These are phyloP conservation scores for Drosophila colorata DNA, from an alignment of 2,888 invertebrate species.

Conservation along the genomic window DNA sequence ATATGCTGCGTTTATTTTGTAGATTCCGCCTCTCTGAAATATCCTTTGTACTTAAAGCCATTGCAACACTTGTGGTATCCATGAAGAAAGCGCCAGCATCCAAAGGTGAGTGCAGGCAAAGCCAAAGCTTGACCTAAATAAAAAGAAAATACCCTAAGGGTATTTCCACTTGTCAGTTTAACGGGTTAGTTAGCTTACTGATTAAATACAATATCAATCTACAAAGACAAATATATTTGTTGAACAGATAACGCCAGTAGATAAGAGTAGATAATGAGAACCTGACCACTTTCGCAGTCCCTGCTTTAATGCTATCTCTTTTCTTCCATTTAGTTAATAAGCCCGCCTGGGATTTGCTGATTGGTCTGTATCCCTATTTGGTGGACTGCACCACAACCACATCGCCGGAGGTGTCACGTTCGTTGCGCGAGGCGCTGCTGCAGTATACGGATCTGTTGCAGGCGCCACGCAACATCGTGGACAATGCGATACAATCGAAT, in stretches of 20 bases:
- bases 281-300: too few relatives aligned
- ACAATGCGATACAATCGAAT: constrained; percentile 75
- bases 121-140: too few relatives aligned
- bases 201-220: too few relatives aligned
- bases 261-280: too few relatives aligned
- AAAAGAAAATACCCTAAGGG: background rate
- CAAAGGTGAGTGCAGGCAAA: constrained; percentile 87
- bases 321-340: constrained; percentile 89
- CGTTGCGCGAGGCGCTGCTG: constrained; percentile 93
- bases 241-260: too few relatives aligned
- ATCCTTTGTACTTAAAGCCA: constrained; percentile 97
- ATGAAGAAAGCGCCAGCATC: constrained; percentile 96
- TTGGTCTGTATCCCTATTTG: constrained; percentile 94
- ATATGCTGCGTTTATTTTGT: constrained; percentile 1
- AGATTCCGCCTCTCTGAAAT: constrained; percentile 97
- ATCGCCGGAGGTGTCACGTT: constrained; percentile 92
- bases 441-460: constrained; percentile 94
- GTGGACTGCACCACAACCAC: constrained; percentile 94
- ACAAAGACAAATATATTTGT: too few relatives aligned
- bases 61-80: constrained; percentile 95
- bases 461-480: constrained; percentile 86
- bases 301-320: background rate
- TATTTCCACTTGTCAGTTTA: too few relatives aligned
- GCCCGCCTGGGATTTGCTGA: constrained; percentile 96
- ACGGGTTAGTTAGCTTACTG: too few relatives aligned